Base-by-base conservation (phyloP, 37 sponge, comb jelly and placozoan species). In the Aphrocallistes beatrix region DNA sequence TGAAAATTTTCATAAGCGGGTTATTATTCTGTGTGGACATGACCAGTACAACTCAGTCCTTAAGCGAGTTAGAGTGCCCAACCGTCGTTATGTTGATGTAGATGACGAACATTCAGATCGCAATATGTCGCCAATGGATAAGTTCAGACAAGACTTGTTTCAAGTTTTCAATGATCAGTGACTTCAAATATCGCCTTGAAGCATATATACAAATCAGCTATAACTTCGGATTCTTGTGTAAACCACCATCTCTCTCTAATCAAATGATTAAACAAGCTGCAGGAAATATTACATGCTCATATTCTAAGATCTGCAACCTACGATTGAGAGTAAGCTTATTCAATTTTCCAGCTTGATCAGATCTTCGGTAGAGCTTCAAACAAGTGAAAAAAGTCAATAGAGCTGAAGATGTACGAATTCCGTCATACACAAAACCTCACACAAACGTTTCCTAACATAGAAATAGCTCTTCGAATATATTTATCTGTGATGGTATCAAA, bases 121-220 rank as follows among this genome's bases (percentile, higher is more conserved):
- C 75, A 60, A 60, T 60, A 60, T 60, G 75, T 60, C 75, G 75
- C 75, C 75, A 60, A 60, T 60, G 75, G 75, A 60, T n/a, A n/a
- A 60, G 21, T 60, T 60, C 75, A 60, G 75, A 60, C 75, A 60
- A 60, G 75, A 60, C 75, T 8, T 60, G 75, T 60, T 60, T 60
- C 75, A 60, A 60, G 75, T 60, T 60, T 25, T 60, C 75, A 60
- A 19, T 60, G 21, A 60, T 60, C 25, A 60, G 75, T 60, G 75
- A 60, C 75, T 60, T 60, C 1, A 60, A 60, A 60, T 60, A 60
- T 60, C 75, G 34, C 75, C 75, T 60, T 60, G 75, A 19, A 30
- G 75, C 75, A 60, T 60, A 60, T 60, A 60, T 25, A 60, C 28
- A 60, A 60, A 60, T 60, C 75, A 60, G 75, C 75, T 19, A 13